Percentiles rank a stretch among this genome's conserved stretches.
Conservation (phyloP, 2,797 vertebrate genomes). For the Pelobates cultripes region DNA sequence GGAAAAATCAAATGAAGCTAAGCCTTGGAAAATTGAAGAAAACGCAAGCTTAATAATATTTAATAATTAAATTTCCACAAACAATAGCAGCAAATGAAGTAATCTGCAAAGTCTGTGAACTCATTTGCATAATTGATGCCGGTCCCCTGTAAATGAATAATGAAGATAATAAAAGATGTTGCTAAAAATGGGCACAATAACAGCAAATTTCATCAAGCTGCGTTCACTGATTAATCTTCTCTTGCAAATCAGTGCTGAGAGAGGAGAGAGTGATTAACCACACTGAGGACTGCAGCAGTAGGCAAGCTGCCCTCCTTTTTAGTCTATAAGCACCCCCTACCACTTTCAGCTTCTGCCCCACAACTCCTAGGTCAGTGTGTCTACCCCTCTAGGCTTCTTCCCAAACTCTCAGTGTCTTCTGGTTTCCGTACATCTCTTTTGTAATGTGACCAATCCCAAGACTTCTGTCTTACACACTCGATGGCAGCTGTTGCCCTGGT, state of each 20-base stretch:
- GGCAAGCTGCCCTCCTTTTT: constrained; percentile 72
- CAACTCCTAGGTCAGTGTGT: constrained; percentile 28
- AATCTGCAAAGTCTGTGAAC: constrained; percentile 94
- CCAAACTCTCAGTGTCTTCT: constrained; percentile 21
- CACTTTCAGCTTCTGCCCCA: not conserved
- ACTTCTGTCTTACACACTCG: constrained; percentile 45
- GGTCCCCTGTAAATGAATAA: constrained; percentile 95
- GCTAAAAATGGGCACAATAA: constrained; percentile 99
- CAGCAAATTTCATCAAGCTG: constrained; percentile 99
- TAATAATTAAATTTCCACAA: constrained; percentile 98
- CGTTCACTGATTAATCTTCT: constrained; percentile 97
- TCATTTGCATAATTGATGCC: constrained; percentile 99
- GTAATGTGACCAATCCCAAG: constrained; percentile 56
- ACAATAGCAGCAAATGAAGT: constrained; percentile 95
- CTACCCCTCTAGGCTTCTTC: constrained; percentile 11
- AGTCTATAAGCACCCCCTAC: constrained; percentile 67
- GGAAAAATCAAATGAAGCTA: constrained; percentile 92
- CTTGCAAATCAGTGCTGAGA: constrained; percentile 92
- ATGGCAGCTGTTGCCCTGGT: constrained; percentile 63
- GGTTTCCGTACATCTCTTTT: constrained; percentile 21
- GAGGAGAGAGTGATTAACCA: constrained; percentile 89
- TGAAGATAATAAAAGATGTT: constrained; percentile 99
- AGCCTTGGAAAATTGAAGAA: constrained; percentile 91
- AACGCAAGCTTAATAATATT: constrained; percentile 96
- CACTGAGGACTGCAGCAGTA: constrained; percentile 77